Evolutionary conservation across 2,113 vertebrate species (phyloP).

Genomic region (Telmatochromis bifrenatus): DNA sequence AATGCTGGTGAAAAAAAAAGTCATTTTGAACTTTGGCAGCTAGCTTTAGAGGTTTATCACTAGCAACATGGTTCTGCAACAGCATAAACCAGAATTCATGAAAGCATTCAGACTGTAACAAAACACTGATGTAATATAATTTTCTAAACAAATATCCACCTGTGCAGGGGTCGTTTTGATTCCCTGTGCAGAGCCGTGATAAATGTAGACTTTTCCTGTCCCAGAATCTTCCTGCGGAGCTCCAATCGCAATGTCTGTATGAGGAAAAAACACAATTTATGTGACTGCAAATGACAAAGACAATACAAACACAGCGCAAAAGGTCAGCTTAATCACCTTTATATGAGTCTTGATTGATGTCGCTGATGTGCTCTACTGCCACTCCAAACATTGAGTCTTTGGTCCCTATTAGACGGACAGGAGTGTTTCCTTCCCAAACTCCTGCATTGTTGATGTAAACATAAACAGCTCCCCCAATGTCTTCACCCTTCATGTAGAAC

Average conservation of each 20-base stretch:
- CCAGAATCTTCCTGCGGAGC: slow-evolving; percentile 83
- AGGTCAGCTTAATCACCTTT: slow-evolving; percentile 67
- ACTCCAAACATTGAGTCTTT: slow-evolving; percentile 96
- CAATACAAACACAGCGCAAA: not conserved
- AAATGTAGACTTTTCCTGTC: slow-evolving; percentile 86
- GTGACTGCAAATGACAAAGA: not conserved
- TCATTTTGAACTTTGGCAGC: not conserved
- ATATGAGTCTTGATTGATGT: slow-evolving; percentile 89
- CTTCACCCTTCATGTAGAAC: slow-evolving; percentile 86
- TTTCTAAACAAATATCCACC: slow-evolving; percentile 63
- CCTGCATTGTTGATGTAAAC: slow-evolving; percentile 88
- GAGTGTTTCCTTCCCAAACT: slow-evolving; percentile 76
- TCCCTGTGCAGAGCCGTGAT: slow-evolving; percentile 82
- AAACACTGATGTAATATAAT: not conserved
- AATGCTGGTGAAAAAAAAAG: not conserved
- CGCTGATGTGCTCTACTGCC: slow-evolving; percentile 88
- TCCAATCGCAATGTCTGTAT: slow-evolving; percentile 88
- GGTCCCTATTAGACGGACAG: slow-evolving; percentile 82
- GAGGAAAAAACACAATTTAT: not conserved
- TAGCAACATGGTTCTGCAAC: not conserved
- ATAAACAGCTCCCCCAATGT: slow-evolving; percentile 90
- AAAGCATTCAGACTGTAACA: not conserved
- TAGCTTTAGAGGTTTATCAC: not conserved
- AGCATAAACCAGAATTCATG: not conserved
- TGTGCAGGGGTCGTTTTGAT: slow-evolving; percentile 83